phyloP scores from a whole-genome alignment of 2,797 vertebrate genomes.

The Sciurus vulgaris region DNA sequence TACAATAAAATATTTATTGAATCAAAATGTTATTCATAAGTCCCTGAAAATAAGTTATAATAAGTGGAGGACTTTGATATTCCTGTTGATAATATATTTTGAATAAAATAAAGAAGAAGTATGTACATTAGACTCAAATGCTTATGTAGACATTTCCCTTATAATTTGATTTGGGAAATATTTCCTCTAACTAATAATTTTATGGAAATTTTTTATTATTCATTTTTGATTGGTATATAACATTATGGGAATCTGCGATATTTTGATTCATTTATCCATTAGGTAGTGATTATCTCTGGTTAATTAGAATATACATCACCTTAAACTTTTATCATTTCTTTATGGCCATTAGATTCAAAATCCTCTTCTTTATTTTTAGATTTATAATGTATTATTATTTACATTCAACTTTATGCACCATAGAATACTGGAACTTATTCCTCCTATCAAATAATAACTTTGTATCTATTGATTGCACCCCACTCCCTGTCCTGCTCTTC shows the following conservation, averaged over 20 bases:
- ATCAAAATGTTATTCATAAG: background rate
- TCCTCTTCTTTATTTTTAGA: background rate
- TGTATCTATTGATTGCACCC: fast-evolving
- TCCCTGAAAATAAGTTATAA: background rate
- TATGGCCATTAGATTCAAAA: background rate
- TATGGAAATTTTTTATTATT: background rate
- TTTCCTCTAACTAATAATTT: background rate
- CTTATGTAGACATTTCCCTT: background rate
- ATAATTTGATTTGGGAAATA: background rate
- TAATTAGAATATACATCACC: background rate
- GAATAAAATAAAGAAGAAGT: background rate
- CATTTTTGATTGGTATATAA: background rate
- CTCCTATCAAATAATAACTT: background rate
- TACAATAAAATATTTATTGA: background rate
- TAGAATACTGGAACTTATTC: background rate
- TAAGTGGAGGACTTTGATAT: background rate
- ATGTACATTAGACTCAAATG: background rate
- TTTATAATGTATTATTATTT: background rate
- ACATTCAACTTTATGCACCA: background rate
- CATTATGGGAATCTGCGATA: background rate
- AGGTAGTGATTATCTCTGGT: fast-evolving
- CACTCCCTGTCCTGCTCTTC: no score
- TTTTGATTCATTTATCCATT: background rate
- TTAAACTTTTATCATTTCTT: no score
- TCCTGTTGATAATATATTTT: background rate